Conservation (phyloP, 1,140 invertebrate species). For the Bursaphelenchus mucronatus region DNA sequence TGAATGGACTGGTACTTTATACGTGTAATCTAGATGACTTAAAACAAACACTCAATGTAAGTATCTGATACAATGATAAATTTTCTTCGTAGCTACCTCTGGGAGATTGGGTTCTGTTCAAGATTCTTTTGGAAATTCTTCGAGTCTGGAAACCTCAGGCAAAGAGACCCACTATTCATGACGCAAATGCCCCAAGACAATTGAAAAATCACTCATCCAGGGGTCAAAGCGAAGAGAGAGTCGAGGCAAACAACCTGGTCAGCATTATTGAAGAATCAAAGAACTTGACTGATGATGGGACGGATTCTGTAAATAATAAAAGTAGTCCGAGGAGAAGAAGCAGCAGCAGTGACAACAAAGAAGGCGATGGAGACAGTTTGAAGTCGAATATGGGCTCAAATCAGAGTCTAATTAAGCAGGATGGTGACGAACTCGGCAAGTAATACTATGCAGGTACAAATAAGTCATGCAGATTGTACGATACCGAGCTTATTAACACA, state of each 20-base stretch:
- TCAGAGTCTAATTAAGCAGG: not conserved
- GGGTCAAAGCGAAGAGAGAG: constrained; percentile 7
- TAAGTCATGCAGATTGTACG: no score
- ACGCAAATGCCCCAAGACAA: not conserved
- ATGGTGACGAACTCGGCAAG: no score
- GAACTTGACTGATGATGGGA: no score
- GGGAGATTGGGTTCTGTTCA: constrained; percentile 58
- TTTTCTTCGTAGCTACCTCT: constrained; percentile 40
- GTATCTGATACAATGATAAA: constrained; percentile 9
- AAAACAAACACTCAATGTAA: constrained; percentile 40
- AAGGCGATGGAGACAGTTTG: constrained; percentile 5
- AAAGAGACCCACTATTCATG: constrained; percentile 4
- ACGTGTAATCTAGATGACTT: constrained; percentile 57
- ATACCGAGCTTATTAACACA: no score
- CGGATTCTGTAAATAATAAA: no score
- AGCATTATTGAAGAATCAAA: constrained; percentile 25
- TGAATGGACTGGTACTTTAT: constrained; percentile 56
- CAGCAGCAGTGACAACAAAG: no score
- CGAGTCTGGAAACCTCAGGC: constrained; percentile 44
- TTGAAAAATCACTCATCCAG: constrained; percentile 1
- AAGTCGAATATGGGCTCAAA: not conserved
- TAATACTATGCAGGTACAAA: no score
- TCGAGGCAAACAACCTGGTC: constrained; percentile 25
- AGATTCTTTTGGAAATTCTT: constrained; percentile 54
- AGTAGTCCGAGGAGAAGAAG: no score